These are phyloP conservation scores for Carcina quercana DNA, from an alignment of 2,888 invertebrate genomes.

Conservation along the genomic window DNA sequence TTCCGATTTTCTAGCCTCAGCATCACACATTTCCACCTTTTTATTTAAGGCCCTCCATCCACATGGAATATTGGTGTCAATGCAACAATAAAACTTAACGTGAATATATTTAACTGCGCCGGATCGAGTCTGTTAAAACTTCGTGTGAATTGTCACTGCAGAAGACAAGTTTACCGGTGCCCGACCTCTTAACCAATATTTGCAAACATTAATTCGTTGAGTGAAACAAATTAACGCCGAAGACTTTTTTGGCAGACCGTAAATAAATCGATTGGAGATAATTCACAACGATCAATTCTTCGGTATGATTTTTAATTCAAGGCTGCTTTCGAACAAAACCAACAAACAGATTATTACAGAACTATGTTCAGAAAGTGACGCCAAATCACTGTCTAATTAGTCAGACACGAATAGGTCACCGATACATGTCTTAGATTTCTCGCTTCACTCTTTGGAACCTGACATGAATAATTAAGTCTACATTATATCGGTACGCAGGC, in stretches of 20 bases:
- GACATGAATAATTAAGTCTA: conserved; percentile 54
- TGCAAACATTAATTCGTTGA: conserved; percentile 42
- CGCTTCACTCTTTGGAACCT: conserved; percentile 44
- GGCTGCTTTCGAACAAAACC: conserved; percentile 38
- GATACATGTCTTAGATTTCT: conserved; percentile 43
- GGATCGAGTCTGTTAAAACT: conserved; percentile 31
- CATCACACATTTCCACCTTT: conserved; percentile 50
- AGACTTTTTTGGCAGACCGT: conserved; percentile 22
- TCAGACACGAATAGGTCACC: conserved; percentile 43
- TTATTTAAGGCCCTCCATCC: conserved; percentile 35
- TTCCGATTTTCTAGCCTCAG: conserved; percentile 69
- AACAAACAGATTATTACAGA: too few relatives aligned
- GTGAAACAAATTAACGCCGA: conserved; percentile 35
- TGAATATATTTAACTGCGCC: conserved; percentile 47
- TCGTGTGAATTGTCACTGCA: conserved; percentile 29
- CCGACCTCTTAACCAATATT: conserved; percentile 62
- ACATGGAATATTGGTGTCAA: conserved; percentile 61
- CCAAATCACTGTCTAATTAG: conserved; percentile 49
- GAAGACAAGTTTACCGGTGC: conserved; percentile 47
- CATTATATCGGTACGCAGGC: conserved; percentile 33
- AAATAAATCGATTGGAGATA: conserved; percentile 27
- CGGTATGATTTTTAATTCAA: conserved; percentile 25
- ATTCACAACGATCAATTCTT: conserved; percentile 20
- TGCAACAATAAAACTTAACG: conserved; percentile 63
- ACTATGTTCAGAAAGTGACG: conserved; percentile 55